Evolutionary conservation across 2,797 vertebrate species (phyloP), one percentile per base, ranked within the genome.

Genomic region (Siniperca scherzeri): DNA sequence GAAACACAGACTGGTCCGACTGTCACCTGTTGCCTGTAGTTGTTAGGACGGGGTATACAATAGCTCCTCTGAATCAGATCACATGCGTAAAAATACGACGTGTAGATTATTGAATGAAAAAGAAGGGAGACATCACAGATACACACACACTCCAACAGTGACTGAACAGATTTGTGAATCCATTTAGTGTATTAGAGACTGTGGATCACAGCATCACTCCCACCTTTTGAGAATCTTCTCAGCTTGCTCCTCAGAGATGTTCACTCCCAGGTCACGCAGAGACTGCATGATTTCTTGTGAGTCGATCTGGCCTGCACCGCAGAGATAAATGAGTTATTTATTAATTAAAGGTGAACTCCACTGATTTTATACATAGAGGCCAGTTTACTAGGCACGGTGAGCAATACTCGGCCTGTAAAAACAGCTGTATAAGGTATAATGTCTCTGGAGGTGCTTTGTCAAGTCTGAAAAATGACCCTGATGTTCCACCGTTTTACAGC

Each of bases 201-300:
- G 52, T 19, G 3, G 10, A 57, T n/a, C 33, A 50, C 22, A 60
- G n/a, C 13, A 44, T 71, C 3, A 21, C 27, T 14, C 94, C 93
- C 66, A 99, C 98, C 98, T 98, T 89, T 96, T 97, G 40, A 99
- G 96, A 74, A 99, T 99, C 84, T 98, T 98, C 80, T 98, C 97
- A 0, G 98, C 98, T 94, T 99, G 98, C 77, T 99, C 97, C 73
- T 99, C 97, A 0, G 98, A 98, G 90, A 99, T 98, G 91, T 97
- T 97, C 82, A 99, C 97, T 1, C 98, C 98, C 70, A 99, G 94
- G 93, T 99, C 98, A 60, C 97, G 93, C n/a, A 99, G 95, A 50
- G 98, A 99, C 95, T 99, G 98, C 93, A 98, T 96, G 87, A 99
- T 99, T 90, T 99, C 98, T 88, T 99, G 98, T 0, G 97, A 97